phyloP scores from a whole-genome alignment of 2,888 invertebrate genomes.

The Caenorhabditis sp. region DNA sequence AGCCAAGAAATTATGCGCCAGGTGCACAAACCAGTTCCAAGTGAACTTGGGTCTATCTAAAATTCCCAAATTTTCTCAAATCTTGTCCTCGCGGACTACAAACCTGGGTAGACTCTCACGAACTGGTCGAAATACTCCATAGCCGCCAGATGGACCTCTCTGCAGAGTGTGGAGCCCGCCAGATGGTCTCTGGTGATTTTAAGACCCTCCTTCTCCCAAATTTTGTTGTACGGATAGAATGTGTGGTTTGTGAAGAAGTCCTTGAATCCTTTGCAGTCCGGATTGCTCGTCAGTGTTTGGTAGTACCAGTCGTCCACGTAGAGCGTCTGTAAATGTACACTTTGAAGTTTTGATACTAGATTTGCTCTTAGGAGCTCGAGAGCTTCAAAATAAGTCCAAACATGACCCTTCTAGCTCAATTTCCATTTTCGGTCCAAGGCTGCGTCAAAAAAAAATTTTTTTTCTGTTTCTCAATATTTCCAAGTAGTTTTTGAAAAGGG shows the following conservation, averaged over 20 bases:
- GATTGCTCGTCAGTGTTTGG: constrained; percentile 66
- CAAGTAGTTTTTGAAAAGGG: no score
- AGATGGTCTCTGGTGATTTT: constrained; percentile 4
- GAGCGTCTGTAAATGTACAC: constrained; percentile 34
- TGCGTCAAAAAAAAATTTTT: no score
- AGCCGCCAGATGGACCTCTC: constrained; percentile 52
- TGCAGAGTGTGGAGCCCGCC: neutral
- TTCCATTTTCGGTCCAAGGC: no score
- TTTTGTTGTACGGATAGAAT: neutral
- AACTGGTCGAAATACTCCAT: constrained; percentile 67
- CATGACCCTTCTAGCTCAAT: neutral
- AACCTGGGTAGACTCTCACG: constrained; percentile 52
- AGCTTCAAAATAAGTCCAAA: neutral
- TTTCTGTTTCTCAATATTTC: no score
- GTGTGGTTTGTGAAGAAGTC: constrained; percentile 61
- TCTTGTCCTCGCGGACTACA: neutral
- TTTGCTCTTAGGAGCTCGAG: neutral
- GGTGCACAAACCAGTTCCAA: constrained; percentile 64
- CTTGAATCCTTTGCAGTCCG: constrained; percentile 68
- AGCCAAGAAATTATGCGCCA: constrained; percentile 67
- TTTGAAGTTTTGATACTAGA: neutral
- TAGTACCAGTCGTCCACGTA: constrained; percentile 69
- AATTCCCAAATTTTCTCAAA: neutral
- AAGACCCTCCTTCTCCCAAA: neutral
- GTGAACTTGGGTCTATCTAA: constrained; percentile 69